Evolutionary conservation across 2,888 invertebrate species (phyloP).

Genomic region (Diarsia brunnea): DNA sequence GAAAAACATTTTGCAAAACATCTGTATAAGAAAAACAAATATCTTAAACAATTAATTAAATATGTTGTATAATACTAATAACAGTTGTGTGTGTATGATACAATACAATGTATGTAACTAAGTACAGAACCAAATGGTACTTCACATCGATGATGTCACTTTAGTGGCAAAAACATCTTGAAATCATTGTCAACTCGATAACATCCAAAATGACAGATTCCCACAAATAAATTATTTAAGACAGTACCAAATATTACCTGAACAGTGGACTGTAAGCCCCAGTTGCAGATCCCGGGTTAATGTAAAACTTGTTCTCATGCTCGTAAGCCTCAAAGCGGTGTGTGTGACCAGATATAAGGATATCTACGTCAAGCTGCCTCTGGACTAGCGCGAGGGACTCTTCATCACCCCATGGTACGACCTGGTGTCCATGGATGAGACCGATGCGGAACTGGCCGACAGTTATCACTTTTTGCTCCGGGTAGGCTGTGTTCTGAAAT

Average conservation of each 20-base stretch:
- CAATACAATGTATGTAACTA: not conserved
- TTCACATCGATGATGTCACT: not conserved
- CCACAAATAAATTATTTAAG: not conserved
- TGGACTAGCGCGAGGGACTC: slow-evolving; percentile 98
- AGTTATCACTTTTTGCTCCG: slow-evolving; percentile 99
- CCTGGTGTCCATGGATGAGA: slow-evolving; percentile 99
- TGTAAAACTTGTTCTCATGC: slow-evolving; percentile 99
- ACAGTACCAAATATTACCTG: slow-evolving; percentile 90
- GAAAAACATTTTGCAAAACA: too few species aligned
- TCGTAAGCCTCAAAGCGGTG: slow-evolving; percentile 99
- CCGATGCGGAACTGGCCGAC: slow-evolving; percentile 99
- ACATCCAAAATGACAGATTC: not conserved
- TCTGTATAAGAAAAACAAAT: too few species aligned
- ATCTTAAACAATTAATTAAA: too few species aligned
- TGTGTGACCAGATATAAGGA: slow-evolving; percentile 99
- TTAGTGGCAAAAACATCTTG: not conserved
- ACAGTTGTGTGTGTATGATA: too few species aligned
- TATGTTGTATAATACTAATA: too few species aligned
- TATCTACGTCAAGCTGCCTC: slow-evolving; percentile 99
- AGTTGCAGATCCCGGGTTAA: slow-evolving; percentile 99
- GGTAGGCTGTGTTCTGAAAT: slow-evolving; percentile 95
- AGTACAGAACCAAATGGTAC: rapidly evolving
- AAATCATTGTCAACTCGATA: not conserved
- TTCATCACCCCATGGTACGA: slow-evolving; percentile 99
- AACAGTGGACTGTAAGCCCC: slow-evolving; percentile 99